Base-by-base conservation (phyloP, 2,113 vertebrate genomes). In the Myrmophylax atrothorax region DNA sequence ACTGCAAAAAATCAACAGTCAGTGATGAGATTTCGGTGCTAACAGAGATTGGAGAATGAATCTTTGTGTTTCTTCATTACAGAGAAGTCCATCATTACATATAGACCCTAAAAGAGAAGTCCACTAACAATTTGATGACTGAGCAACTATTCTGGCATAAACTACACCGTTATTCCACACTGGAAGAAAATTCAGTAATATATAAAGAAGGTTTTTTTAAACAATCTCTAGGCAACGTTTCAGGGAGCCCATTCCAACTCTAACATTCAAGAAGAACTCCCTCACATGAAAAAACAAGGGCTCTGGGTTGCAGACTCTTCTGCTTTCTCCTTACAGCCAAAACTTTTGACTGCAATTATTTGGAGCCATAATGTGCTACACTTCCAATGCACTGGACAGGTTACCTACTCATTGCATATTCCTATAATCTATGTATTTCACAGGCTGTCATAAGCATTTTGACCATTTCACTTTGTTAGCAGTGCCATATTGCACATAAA, bases 401-500 rank as follows among this genome's bases (percentile, higher is more conserved):
- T n/a, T 62, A 35, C 8, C 29, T 56, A 28, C 9, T 37, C 58
- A 62, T 12, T 33, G 24, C 40, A 22, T n/a, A 49, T 18, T 49
- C 24, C 50, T 70, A 49, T 12, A 56, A 85, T 23, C 20, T n/a
- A 13, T 14, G 4, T 44, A 52, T 58, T 84, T 74, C 64, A 86
- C 10, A 66, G 46, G 18, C 19, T 62, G 23, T 50, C 31, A 7
- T 18, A 87, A 79, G 19, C 28, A 22, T 56, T 69, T 50, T n/a
- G 22, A 89, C 11, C 7, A 70, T 35, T 76, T 44, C 46, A 29
- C 62, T 73, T 49, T 6, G 10, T 28, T 18, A 64, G 33, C n/a
- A 79, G 37, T 1, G 1, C 25, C n/a, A 31, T 12, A 55, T 4
- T 33, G 9, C 66, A 68, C 15, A 25, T 3, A 31, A 0, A 47